Percentiles rank a stretch among this genome's conserved stretches.
Conservation (phyloP, 64 coral and sea anemone genomes). For the Dendrophyllia cribrosa region DNA sequence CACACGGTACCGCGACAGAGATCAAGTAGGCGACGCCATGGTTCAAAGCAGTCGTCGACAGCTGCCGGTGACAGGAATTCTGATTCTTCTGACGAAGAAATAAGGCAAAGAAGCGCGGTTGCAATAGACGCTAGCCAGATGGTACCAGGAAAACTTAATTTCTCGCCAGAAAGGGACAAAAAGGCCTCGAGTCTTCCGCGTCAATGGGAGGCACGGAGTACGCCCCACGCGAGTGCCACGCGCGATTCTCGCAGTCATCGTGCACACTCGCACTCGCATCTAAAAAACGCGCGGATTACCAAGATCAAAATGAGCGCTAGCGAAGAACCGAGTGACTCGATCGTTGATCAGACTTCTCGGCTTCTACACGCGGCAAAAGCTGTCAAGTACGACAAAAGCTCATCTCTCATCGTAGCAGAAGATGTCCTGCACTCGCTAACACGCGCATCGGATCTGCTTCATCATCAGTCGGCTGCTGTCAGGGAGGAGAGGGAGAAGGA, state of each 20-base stretch:
- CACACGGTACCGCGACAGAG: slow-evolving; percentile 82
- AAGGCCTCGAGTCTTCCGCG: slow-evolving; percentile 85
- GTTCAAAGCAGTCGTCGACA: slow-evolving; percentile 26
- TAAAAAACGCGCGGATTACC: slow-evolving; percentile 81
- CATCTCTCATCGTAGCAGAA: slow-evolving; percentile 70
- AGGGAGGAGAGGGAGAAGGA: slow-evolving; percentile 81
- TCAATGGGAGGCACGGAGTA: slow-evolving; percentile 49
- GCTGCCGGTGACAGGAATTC: slow-evolving; percentile 8
- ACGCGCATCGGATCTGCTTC: slow-evolving; percentile 75
- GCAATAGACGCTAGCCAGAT: neutral
- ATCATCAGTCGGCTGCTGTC: slow-evolving; percentile 54
- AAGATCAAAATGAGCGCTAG: slow-evolving; percentile 85
- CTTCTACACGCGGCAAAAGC: slow-evolving; percentile 77
- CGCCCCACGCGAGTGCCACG: neutral
- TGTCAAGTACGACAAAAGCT: slow-evolving; percentile 54
- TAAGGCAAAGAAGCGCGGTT: neutral
- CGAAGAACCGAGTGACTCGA: slow-evolving; percentile 77
- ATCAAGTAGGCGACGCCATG: slow-evolving; percentile 64
- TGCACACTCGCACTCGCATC: slow-evolving; percentile 62
- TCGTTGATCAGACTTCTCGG: slow-evolving; percentile 86
- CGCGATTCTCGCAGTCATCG: slow-evolving; percentile 38
- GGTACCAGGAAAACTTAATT: slow-evolving; percentile 16
- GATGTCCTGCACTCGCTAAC: slow-evolving; percentile 94
- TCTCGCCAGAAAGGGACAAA: slow-evolving; percentile 50
- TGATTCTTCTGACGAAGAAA: slow-evolving; percentile 83